phyloP scores from a whole-genome alignment of 2,797 vertebrate genomes.

The Rhabdomys pumilio region DNA sequence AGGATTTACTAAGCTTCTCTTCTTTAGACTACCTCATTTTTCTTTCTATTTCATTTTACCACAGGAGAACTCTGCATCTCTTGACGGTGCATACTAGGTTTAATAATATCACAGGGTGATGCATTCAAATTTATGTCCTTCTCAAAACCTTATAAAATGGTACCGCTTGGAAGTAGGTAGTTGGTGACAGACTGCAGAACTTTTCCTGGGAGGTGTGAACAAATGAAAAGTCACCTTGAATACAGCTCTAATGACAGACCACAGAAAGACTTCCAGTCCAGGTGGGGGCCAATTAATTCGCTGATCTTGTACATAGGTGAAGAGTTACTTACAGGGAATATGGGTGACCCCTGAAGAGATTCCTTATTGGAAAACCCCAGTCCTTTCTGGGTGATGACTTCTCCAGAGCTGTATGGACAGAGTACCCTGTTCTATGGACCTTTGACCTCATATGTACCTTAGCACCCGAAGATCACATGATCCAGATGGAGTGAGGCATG shows the following conservation, averaged over 20 bases:
- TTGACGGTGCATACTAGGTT: background rate
- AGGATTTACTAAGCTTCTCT: background rate
- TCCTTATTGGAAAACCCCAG: background rate
- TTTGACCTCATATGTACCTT: background rate
- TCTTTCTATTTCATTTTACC: constrained; percentile 50
- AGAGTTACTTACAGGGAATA: background rate
- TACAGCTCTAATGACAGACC: background rate
- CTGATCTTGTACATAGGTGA: background rate
- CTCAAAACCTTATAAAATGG: background rate
- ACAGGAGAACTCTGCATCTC: background rate
- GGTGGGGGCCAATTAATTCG: background rate
- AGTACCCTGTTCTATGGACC: background rate
- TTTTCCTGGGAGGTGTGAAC: background rate
- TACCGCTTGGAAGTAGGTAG: background rate
- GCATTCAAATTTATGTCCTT: background rate
- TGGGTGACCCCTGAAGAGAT: background rate
- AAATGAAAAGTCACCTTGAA: background rate
- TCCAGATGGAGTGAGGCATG: background rate
- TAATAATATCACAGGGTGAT: background rate
- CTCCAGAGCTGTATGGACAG: background rate
- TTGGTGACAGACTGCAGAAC: background rate
- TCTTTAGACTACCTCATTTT: background rate
- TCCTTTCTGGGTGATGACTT: background rate
- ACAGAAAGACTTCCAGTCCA: background rate
- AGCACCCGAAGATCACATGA: too few relatives aligned